Percentiles rank a stretch among this genome's conserved stretches.
Evolutionary conservation across 2,797 vertebrate species (phyloP).

Genomic region (Gymnopithys bicolor): DNA sequence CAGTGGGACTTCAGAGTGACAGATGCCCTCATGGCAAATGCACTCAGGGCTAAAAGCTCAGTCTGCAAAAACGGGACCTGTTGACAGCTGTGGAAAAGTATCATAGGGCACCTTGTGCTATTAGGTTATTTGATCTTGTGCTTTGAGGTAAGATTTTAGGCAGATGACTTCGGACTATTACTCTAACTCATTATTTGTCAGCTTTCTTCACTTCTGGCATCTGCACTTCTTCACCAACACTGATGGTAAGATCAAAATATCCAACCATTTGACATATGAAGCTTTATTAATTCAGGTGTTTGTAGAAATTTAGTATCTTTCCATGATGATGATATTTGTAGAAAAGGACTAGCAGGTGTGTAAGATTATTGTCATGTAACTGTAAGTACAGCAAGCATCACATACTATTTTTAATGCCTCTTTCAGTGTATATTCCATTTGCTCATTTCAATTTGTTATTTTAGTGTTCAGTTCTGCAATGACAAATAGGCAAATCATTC

Average conservation of each 20-base stretch:
- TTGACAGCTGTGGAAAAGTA: not conserved
- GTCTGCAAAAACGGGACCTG: not conserved
- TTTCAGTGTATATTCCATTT: not conserved
- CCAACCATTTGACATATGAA: not conserved
- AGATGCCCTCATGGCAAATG: not conserved
- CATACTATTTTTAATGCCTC: not conserved
- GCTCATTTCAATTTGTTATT: not conserved
- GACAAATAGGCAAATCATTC: not conserved
- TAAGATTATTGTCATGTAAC: not conserved
- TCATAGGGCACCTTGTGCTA: not conserved
- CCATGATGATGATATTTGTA: not conserved
- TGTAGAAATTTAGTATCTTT: not conserved
- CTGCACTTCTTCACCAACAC: not conserved
- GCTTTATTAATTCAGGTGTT: not conserved
- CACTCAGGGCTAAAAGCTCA: not conserved
- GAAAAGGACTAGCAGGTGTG: not conserved
- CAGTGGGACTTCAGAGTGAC: not conserved
- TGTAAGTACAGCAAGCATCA: not conserved
- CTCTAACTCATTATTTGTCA: not conserved
- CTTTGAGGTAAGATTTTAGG: not conserved
- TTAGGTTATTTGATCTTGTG: not conserved
- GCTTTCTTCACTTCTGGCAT: not conserved
- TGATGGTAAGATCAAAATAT: not conserved
- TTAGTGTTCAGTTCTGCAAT: not conserved
- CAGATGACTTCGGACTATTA: not conserved